These are phyloP conservation scores for Cavia aperea DNA, from an alignment of 2,113 vertebrate genomes.

Conservation along the genomic window DNA sequence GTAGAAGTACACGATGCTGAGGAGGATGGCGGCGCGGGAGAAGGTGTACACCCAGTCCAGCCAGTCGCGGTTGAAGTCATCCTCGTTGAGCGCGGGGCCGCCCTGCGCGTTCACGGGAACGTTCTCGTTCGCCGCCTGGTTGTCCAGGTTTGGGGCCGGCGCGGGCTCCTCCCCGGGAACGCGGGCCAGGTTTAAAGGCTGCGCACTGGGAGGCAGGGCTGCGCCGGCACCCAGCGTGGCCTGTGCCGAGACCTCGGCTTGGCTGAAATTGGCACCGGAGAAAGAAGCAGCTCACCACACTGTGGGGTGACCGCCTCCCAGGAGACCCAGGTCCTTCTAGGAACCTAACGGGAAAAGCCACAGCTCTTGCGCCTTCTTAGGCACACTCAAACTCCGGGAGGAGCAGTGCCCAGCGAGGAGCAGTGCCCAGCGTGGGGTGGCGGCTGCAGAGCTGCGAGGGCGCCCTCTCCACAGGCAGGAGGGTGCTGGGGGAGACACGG, in stretches of 20 bases:
- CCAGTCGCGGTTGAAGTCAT: conserved; percentile 96
- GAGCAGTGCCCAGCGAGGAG: neutral
- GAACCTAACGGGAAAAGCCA: neutral
- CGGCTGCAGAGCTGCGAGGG: neutral
- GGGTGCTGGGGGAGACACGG: neutral
- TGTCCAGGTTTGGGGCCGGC: conserved; percentile 83
- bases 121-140: conserved; percentile 85
- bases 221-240: conserved; percentile 70
- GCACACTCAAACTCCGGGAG: neutral
- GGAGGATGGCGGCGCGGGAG: conserved; percentile 89
- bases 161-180: conserved; percentile 81
- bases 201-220: conserved; percentile 57
- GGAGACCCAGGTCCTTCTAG: neutral
- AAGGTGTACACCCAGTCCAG: conserved; percentile 95
- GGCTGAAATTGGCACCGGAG: conserved; percentile 75
- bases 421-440: neutral
- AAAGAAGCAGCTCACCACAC: neutral
- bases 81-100: conserved; percentile 88
- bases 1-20: conserved; percentile 97
- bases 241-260: conserved; percentile 83
- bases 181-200: conserved; percentile 70
- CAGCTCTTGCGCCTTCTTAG: neutral
- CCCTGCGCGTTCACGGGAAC: conserved; percentile 89
- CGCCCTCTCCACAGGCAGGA: neutral
- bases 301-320: neutral